Conservation (phyloP, 2,797 vertebrate genomes). For the Alectoris magna region DNA sequence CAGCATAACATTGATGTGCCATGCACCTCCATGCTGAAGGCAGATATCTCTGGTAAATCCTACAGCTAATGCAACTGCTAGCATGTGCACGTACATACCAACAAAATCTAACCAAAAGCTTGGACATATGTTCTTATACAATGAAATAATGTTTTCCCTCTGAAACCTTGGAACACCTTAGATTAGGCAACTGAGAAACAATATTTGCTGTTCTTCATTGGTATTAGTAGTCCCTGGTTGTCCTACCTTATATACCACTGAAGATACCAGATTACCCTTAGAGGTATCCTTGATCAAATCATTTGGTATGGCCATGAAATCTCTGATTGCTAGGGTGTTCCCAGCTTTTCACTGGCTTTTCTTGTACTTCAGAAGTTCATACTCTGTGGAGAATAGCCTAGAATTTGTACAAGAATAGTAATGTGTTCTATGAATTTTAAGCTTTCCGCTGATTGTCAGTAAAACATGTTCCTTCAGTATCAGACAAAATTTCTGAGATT, state of each 20-base stretch:
- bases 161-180: not conserved
- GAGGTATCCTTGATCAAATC: not conserved
- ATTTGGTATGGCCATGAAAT: not conserved
- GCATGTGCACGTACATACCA: fast-evolving
- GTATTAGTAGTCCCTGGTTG: not conserved
- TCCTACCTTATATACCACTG: not conserved
- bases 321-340: not conserved
- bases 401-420: not conserved
- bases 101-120: not conserved
- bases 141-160: not conserved
- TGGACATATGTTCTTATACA: not conserved
- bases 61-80: not conserved
- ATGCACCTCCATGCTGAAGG: not conserved
- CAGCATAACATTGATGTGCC: not conserved
- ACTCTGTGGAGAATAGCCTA: not conserved
- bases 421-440: not conserved
- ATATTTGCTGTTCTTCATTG: not conserved
- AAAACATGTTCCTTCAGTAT: not conserved
- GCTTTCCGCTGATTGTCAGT: not conserved
- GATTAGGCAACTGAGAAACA: not conserved
- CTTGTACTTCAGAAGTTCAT: not conserved
- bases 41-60: not conserved
- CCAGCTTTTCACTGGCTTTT: not conserved
- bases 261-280: not conserved
- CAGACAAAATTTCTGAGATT: not conserved